Conservation (phyloP, 2,888 invertebrate genomes). For the Callyntrura guangdongensis region DNA sequence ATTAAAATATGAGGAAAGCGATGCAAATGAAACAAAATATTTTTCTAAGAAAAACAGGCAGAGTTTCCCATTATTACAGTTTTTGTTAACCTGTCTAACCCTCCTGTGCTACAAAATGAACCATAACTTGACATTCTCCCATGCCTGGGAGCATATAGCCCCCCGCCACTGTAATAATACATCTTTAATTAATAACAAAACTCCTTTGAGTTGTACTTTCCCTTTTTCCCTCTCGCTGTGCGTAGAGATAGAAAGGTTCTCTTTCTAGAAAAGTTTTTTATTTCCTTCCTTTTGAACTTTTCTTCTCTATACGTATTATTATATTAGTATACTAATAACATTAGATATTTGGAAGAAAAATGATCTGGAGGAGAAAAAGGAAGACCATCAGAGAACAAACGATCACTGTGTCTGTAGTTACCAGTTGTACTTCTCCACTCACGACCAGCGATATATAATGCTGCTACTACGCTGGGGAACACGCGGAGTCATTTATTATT, state of each 20-base stretch:
- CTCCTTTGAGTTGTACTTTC: not conserved
- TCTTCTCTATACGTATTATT: constrained; percentile 37
- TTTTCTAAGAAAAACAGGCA: not conserved
- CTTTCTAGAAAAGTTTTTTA: constrained; percentile 9
- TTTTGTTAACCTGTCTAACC: constrained; percentile 64
- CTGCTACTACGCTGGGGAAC: not conserved
- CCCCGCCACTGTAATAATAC: not conserved
- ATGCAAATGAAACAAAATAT: constrained; percentile 47
- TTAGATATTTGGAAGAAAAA: constrained; percentile 47
- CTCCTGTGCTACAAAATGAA: constrained; percentile 32
- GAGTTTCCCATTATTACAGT: constrained; percentile 2
- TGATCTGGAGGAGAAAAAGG: constrained; percentile 16
- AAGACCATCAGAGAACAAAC: constrained; percentile 31
- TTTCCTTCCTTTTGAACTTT: constrained; percentile 51
- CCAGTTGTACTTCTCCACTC: not conserved
- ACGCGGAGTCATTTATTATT: constrained; percentile 43
- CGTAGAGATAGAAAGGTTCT: not conserved
- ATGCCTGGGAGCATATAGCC: not conserved
- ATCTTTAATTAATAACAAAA: constrained; percentile 32
- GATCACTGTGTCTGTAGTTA: constrained; percentile 19
- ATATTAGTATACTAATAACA: constrained; percentile 37
- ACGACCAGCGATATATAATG: not conserved
- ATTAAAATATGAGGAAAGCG: constrained; percentile 22
- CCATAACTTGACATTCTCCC: not conserved
- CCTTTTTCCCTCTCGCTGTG: not conserved